phyloP scores from a whole-genome alignment of 2,888 invertebrate species.

The Taenaris catops region DNA sequence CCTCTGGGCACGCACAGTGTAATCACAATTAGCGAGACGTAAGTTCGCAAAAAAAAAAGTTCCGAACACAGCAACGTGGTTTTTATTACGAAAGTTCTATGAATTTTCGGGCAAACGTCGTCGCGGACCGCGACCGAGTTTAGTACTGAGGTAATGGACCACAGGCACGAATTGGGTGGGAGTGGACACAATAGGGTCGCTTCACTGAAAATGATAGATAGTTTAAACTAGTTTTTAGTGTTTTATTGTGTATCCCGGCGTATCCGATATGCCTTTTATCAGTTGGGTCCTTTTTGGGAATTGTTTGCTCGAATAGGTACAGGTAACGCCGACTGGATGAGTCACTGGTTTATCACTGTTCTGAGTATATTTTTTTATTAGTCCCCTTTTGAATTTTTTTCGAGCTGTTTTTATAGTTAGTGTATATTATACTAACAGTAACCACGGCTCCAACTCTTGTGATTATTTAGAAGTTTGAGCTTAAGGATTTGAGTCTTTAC shows the following conservation, averaged over 20 bases:
- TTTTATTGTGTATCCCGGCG: slow-evolving; percentile 3
- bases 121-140: slow-evolving; percentile 23
- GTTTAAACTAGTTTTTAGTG: slow-evolving; percentile 21
- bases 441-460: too few relatives aligned
- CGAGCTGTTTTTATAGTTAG: not conserved
- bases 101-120: slow-evolving; percentile 24
- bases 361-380: slow-evolving; percentile 4
- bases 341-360: slow-evolving; percentile 8
- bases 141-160: slow-evolving; percentile 18
- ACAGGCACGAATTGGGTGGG: slow-evolving; percentile 20
- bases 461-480: too few relatives aligned
- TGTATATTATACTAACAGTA: too few relatives aligned
- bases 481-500: too few relatives aligned
- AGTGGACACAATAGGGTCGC: slow-evolving; percentile 27
- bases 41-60: slow-evolving; percentile 22
- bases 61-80: slow-evolving; percentile 10
- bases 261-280: slow-evolving; percentile 14
- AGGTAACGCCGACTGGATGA: slow-evolving; percentile 10
- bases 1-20: slow-evolving; percentile 23
- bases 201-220: slow-evolving; percentile 26
- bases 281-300: slow-evolving; percentile 7
- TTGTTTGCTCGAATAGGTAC: slow-evolving; percentile 7
- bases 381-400: not conserved
- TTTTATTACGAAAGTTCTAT: slow-evolving; percentile 17
- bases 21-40: slow-evolving; percentile 20